Evolutionary conservation across 2,797 vertebrate genomes (phyloP), one percentile per base, ranked within the genome.

Genomic region (Leptatherina wallacei): DNA sequence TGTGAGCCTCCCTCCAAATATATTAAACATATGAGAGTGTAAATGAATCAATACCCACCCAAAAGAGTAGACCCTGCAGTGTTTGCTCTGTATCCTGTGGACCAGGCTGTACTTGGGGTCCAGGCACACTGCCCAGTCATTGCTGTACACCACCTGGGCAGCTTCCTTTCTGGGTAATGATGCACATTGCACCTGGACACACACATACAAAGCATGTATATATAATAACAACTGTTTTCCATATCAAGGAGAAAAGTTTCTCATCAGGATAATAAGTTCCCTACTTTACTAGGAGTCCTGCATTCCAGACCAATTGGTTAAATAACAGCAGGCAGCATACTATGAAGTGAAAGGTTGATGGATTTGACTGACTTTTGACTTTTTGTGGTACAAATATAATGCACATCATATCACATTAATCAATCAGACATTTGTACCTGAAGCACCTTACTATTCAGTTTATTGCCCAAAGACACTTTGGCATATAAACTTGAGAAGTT

Each of bases 51-150:
- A 2, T 73, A 81, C 96, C 86, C 90, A 99, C 97, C 97, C 97
- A 32, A 99, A 94, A 22, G 98, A 98, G 86, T 99, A 99, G 55
- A 98, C 91, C 13, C 96, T 93, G 75, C 98, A 99, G 65, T 91
- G 95, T 90, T 96, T 96, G 76, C 55, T 93, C 58, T 88, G 90
- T 70, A 99, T 95, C 60, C 93, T 94, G 85, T 93, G 95, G 65
- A 80, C 75, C 84, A 99, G 95, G 88, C 93, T 95, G 90, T 96
- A 99, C 66, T 90, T 91, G 68, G 94, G 93, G 32, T 99, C 97
- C 80, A 98, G 90, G 84, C 97, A 99, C 63, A 96, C 65, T 0
- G 90, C 81, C 98, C 98, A 99, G 32, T 94, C 92, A 51, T 91
- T 93, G 44, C 77, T 79, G 30, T 76, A 91, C 47, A 91, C 93